Percentiles rank a stretch among this genome's conserved stretches.
Evolutionary conservation across 2,888 invertebrate genomes (phyloP).

Genomic region (Callyntrura sp.): DNA sequence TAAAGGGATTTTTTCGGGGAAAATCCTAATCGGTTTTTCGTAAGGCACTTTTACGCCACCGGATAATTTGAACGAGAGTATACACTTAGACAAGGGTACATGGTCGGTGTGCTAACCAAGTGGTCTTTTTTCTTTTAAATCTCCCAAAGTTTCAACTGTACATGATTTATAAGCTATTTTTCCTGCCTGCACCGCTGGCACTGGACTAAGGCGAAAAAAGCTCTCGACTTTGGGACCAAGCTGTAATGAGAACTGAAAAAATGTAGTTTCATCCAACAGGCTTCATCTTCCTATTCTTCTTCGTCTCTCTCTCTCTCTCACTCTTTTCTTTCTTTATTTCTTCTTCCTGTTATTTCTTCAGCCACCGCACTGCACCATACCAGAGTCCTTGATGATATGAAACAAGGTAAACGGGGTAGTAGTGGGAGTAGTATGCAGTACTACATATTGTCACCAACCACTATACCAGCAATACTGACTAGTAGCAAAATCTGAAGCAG

Average conservation of each 20-base stretch:
- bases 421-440: conserved; percentile 48
- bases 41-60: conserved; percentile 3
- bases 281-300: too few relatives aligned
- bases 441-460: conserved; percentile 58
- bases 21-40: background rate
- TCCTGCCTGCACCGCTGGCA: background rate
- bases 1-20: background rate
- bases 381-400: conserved; percentile 57
- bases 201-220: background rate
- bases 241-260: conserved; percentile 44
- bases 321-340: too few relatives aligned
- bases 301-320: too few relatives aligned
- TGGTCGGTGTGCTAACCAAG: too few relatives aligned
- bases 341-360: too few relatives aligned
- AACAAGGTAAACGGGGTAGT: conserved; percentile 64
- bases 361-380: conserved; percentile 61
- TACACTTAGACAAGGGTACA: too few relatives aligned
- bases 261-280: conserved; percentile 54
- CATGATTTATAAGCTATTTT: conserved; percentile 45
- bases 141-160: conserved; percentile 45
- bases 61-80: background rate
- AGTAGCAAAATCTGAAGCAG: too few relatives aligned
- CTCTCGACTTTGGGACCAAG: background rate
- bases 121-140: too few relatives aligned
- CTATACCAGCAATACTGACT: conserved; percentile 24